Evolutionary conservation across 2,797 vertebrate genomes (phyloP), one percentile per base, ranked within the genome.

Genomic region (Pygocentrus nattereri): DNA sequence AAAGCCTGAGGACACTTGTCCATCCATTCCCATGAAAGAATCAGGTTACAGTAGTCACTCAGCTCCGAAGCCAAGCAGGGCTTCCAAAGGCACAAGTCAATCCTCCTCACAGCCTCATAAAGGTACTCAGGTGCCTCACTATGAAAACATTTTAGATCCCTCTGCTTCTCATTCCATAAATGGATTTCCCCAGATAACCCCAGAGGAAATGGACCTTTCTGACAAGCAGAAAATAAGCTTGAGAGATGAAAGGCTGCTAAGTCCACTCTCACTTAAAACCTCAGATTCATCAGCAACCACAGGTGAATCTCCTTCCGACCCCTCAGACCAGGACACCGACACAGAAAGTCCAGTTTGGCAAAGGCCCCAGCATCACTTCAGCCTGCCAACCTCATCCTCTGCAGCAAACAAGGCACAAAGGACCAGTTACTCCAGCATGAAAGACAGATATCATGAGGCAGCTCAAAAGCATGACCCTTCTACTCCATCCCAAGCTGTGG

Each of bases 91-190:
- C 38, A 47, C 25, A 93, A 88, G 76, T 87, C 56, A 81, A 85
- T 75, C 58, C 18, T 85, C 27, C 19, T 83, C 89, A 2, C 79
- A 92, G 54, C 89, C 91, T 69, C 93, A 87, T 78, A 92, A 88
- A 1, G 59, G 50, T 58, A 49, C 49, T 67, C 75, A 56, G 38
- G 90, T 95, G 25, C 94, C 95, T 18, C 91, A 95, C 80, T 97
- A 96, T 5, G 96, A 97, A 87, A 97, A 96, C 5, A 86, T 97
- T 52, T 89, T 93, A 3, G 92, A 94, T 41, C 74, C 92, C 18
- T 86, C 90, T 19, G 44, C 38, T 84, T 82, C 90, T 81, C 34
- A 38, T 47, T 31, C 72, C 71, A 80, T 58, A 68, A 87, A 76
- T 58, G 74, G 81, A 52, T 81, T 85, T 27, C 83, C 92, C 49